phyloP scores from a whole-genome alignment of 2,888 invertebrate species.

The Eristalis arbustorum region DNA sequence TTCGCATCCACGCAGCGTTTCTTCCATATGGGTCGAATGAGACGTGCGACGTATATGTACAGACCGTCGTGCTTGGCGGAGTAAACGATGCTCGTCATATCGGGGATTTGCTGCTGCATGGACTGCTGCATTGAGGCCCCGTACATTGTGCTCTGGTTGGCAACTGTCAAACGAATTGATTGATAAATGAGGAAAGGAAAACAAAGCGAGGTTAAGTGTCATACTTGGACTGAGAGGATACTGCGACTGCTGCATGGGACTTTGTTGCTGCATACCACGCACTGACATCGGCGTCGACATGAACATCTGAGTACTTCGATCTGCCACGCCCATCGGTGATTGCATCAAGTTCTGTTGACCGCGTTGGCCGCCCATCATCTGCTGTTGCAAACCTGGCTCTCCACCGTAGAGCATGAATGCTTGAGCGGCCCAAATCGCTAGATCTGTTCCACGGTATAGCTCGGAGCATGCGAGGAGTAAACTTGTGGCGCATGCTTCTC shows the following conservation, averaged over 20 bases:
- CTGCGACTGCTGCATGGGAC: slow-evolving; percentile 79
- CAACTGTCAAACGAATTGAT: not conserved
- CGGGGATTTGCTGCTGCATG: slow-evolving; percentile 70
- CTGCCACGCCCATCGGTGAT: slow-evolving; percentile 32
- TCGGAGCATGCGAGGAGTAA: slow-evolving; percentile 91
- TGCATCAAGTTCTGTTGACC: slow-evolving; percentile 63
- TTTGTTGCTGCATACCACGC: slow-evolving; percentile 75
- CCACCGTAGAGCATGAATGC: slow-evolving; percentile 96
- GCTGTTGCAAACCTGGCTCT: slow-evolving; percentile 82
- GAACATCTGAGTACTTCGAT: slow-evolving; percentile 75
- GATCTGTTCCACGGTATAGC: slow-evolving; percentile 82
- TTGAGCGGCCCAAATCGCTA: slow-evolving; percentile 93
- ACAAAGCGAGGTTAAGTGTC: slow-evolving; percentile 3
- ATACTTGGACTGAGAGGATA: slow-evolving; percentile 80
- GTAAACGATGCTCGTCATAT: slow-evolving; percentile 78
- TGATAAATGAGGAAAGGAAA: not conserved
- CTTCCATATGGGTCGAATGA: slow-evolving; percentile 94
- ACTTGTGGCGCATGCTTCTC: slow-evolving; percentile 94
- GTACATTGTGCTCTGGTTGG: slow-evolving; percentile 28
- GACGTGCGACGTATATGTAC: slow-evolving; percentile 93
- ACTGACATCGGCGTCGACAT: slow-evolving; percentile 79
- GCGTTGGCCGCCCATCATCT: slow-evolving; percentile 72
- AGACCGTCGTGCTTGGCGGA: slow-evolving; percentile 96
- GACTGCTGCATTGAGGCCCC: slow-evolving; percentile 34
- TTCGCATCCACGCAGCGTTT: slow-evolving; percentile 86